Evolutionary conservation across 2,797 vertebrate genomes (phyloP), one percentile per base, ranked within the genome.

Genomic region (Sitta carolinensis): DNA sequence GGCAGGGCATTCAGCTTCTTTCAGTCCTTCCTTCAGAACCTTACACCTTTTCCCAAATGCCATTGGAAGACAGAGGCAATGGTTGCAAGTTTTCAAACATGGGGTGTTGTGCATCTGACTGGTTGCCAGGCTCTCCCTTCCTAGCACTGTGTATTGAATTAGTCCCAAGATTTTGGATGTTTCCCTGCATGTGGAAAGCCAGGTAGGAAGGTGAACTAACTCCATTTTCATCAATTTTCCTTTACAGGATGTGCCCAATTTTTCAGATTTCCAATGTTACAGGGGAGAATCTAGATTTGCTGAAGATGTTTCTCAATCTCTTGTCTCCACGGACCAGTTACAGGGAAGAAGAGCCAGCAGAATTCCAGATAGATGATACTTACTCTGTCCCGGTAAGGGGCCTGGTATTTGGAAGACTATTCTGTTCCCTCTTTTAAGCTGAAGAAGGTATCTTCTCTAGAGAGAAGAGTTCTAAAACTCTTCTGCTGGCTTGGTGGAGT

Each of bases 251-350:
- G 99, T 99, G 99, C 96, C 99, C 99, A 0, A 99, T 99, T 96
- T 99, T 99, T 98, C 99, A 99, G 98, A 99, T 99, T 97, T 99
- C 99, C 76, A 99, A 99, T 25, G 99, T 99, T 67, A 99, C 98
- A 0, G 99, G 99, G 34, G 99, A 99, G 97, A 99, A 99, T 97
- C 98, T 99, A 91, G 99, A 99, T 77, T 98, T 99, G 91, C 98
- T 99, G 52, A 99, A 99, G 98, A 99, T 99, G 99, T 99, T 99
- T 92, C 98, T 99, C 95, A 99, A 99, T 97, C 98, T 99, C 84
- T 98, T 99, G 18, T 99, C 99, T 67, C 99, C 99, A 73, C 98
- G 99, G 88, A 99, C 99, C 51, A 99, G 99, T 90, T 99, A 99
- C 97, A 98, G 98, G 62, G 99, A 99, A 78, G 99, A 99, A 51